Evolutionary conservation across 2,797 vertebrate genomes (phyloP), one percentile per base, ranked within the genome.

Genomic region (Sphenodon punctatus): DNA sequence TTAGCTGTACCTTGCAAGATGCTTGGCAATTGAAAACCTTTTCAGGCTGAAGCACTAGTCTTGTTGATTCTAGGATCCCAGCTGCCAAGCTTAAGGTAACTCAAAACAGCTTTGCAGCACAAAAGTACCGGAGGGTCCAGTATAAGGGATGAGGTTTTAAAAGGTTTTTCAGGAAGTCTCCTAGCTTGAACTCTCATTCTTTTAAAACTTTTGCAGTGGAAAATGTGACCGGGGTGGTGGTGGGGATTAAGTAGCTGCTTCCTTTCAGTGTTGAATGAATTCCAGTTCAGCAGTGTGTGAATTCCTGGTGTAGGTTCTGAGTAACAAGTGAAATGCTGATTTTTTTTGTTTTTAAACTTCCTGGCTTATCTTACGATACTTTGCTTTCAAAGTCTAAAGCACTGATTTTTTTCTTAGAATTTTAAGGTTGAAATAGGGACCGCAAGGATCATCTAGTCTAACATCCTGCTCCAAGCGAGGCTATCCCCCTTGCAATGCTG

Each of bases 81-180:
- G 19, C 49, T 48, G 72, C 85, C 78, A 58, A 64, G 38, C 20
- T 25, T 42, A 5, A 32, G 66, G 23, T 56, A 82, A 90, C 67
- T 82, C 20, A 0, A 73, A 88, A 49, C 75, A 82, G 76, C 86
- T 88, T 80, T 30, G 10, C 61, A 58, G 63, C 65, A 34, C n/a
- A 41, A 85, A 73, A n/a, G 19, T 36, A 3, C 55, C 51, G 10
- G 59, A 79, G 63, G n/a, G 51, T 68, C 75, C 49, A 10, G 53
- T 13, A 1, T 2, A 34, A 82, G 68, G 60, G 17, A 1, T 74
- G 65, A 9, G 67, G n/a, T 61, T 88, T 82, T 58, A 30, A 53
- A 4, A 15, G 42, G 46, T 15, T 73, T 71, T 76, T 39, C 15
- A 48, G 64, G 48, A 64, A 70, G 34, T 48, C 56, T 75, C 13